Percentiles rank a stretch among this genome's conserved stretches.
phyloP scores from a whole-genome alignment of 2,113 vertebrate species.

The Microcebus lehilahytsara region DNA sequence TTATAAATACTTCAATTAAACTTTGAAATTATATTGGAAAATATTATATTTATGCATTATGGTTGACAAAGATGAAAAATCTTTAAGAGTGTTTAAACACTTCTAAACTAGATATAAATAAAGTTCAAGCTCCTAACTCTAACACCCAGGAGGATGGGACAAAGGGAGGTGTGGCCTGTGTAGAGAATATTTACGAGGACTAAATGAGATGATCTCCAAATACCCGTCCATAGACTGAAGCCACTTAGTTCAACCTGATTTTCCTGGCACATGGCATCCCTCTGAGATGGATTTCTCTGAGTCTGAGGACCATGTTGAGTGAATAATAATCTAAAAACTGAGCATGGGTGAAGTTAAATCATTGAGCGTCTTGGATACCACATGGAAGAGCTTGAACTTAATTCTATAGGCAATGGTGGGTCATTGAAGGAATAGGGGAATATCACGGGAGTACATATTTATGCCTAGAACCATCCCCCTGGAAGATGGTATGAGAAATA shows the following conservation, averaged over 20 bases:
- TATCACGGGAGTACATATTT: neutral
- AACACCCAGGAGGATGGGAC: neutral
- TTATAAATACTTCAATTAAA: slow-evolving; percentile 72
- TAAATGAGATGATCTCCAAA: neutral
- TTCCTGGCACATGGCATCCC: no score
- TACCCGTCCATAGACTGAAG: neutral
- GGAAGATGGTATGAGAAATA: neutral
- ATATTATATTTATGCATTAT: slow-evolving; percentile 38
- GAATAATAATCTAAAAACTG: neutral
- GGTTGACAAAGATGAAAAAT: slow-evolving; percentile 36
- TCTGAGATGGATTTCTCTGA: neutral
- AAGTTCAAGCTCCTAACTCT: neutral
- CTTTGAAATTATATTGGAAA: slow-evolving; percentile 54
- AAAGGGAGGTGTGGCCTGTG: neutral
- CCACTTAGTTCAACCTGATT: neutral
- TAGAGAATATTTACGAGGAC: neutral
- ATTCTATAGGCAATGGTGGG: neutral
- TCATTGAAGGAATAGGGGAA: neutral
- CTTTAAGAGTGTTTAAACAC: neutral
- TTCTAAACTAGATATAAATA: neutral
- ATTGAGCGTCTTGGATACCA: neutral
- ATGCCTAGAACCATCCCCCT: neutral
- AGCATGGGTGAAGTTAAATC: neutral
- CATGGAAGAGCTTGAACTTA: neutral
- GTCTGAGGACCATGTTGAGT: neutral